A percentile compares a stretch with the other conserved stretches of the same genome.
These are phyloP conservation scores for Oryzias dopingdopingensis DNA, from an alignment of 2,797 vertebrate species.

Conservation along the genomic window DNA sequence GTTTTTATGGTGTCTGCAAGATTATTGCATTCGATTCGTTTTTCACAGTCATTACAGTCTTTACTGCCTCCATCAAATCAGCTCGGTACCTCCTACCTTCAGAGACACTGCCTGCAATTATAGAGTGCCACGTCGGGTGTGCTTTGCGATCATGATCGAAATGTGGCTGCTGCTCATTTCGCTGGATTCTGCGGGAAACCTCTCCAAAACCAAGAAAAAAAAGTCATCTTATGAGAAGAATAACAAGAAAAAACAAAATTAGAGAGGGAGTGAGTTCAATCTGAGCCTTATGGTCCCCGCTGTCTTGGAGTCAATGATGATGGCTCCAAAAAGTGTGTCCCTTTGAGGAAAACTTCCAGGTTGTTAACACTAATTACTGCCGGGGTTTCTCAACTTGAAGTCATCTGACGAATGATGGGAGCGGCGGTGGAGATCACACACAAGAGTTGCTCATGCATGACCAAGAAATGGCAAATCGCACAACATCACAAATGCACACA, in stretches of 20 bases:
- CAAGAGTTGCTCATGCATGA: slow-evolving; percentile 26
- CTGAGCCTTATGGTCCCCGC: slow-evolving; percentile 10
- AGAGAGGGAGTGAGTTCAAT: slow-evolving; percentile 21
- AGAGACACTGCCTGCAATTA: slow-evolving; percentile 63
- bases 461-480: slow-evolving; percentile 22
- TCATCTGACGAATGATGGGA: slow-evolving; percentile 65
- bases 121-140: slow-evolving; percentile 36
- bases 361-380: slow-evolving; percentile 73
- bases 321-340: slow-evolving; percentile 53
- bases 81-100: slow-evolving; percentile 43
- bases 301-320: slow-evolving; percentile 53
- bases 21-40: slow-evolving; percentile 53
- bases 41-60: slow-evolving; percentile 56
- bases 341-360: slow-evolving; percentile 67
- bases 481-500: slow-evolving; percentile 12
- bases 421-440: slow-evolving; percentile 33
- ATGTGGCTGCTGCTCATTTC: slow-evolving; percentile 24
- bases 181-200: slow-evolving; percentile 38
- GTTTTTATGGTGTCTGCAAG: slow-evolving; percentile 51
- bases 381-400: slow-evolving; percentile 61
- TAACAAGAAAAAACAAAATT: slow-evolving; percentile 23
- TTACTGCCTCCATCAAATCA: slow-evolving; percentile 63
- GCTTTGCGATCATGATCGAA: slow-evolving; percentile 51
- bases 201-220: slow-evolving; percentile 12
- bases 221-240: slow-evolving; percentile 17